Base-by-base conservation (phyloP, 2,113 vertebrate species). In the Agelaius phoeniceus region DNA sequence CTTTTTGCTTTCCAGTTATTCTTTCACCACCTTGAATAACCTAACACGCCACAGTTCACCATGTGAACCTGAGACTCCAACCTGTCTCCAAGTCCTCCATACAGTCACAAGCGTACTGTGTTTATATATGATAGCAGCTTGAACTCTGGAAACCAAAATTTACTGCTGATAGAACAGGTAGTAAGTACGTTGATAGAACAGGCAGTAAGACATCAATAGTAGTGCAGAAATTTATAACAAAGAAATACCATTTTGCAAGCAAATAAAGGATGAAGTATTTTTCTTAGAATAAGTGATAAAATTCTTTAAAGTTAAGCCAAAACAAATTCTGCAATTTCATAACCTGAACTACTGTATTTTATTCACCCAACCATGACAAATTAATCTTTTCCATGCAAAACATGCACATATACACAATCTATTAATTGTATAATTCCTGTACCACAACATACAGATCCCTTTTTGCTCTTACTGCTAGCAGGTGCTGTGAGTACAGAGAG, bases 31-130 rank as follows among this genome's bases (percentile, higher is more conserved):
- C 13, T 19, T 55, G 35, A 76, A 33, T 33, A 78, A 75, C 11
- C 27, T 20, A 43, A 84, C 12, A 61, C 24, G 39, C n/a, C 43
- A 61, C 2, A 9, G 49, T 11, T 89, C 69, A 43, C 61, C 20
- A 30, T 0, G 0, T 1, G 3, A 9, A 57, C 46, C 17, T 0
- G 0, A 33, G 30, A 69, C 28, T 35, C n/a, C 55, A 71, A 17
- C 12, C 27, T 11, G 20, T 16, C 15, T 28, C 51, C 58, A 59
- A 3, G 3, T 43, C 35, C 44, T 62, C 24, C 57, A 63, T 0
- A 3, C 14, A 82, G n/a, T n/a, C 41, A 61, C 17, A 31, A 58
- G 21, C 28, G 5, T 2, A 9, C 2, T 37, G 17, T 27, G 19
- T 28, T 85, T 76, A 54, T 2, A 4, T 15, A 44, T 2, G 3